These are phyloP conservation scores for Apotomis betuletana DNA, from an alignment of 2,888 invertebrate species.

Conservation along the genomic window DNA sequence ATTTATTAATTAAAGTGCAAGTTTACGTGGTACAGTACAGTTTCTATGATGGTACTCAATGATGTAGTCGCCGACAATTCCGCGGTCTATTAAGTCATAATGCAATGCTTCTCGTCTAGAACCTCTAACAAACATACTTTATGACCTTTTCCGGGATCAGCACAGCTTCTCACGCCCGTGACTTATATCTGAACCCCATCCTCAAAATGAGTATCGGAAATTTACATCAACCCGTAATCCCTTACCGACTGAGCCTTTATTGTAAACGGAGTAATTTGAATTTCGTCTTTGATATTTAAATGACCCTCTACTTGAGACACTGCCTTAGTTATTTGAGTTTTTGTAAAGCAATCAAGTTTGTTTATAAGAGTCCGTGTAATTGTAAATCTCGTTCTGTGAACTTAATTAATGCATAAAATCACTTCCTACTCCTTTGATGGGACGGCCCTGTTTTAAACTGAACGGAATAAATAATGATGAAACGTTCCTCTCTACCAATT, in stretches of 20 bases:
- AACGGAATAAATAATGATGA: slow-evolving; percentile 61
- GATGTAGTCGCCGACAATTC: no score
- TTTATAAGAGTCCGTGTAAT: slow-evolving; percentile 80
- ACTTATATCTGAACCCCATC: slow-evolving; percentile 77
- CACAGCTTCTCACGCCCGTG: slow-evolving; percentile 56
- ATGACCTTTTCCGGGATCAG: slow-evolving; percentile 42
- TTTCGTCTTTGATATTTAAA: slow-evolving; percentile 84
- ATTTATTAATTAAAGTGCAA: no score
- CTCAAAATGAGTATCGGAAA: slow-evolving; percentile 83
- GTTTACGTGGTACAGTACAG: no score
- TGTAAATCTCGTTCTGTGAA: slow-evolving; percentile 81
- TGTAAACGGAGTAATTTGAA: slow-evolving; percentile 83
- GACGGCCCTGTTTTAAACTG: slow-evolving; percentile 60
- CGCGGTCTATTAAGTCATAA: slow-evolving; percentile 7
- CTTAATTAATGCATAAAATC: slow-evolving; percentile 80
- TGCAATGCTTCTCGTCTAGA: slow-evolving; percentile 20
- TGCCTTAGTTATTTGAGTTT: slow-evolving; percentile 84
- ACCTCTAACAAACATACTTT: slow-evolving; percentile 36
- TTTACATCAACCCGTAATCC: slow-evolving; percentile 83
- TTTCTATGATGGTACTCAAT: no score
- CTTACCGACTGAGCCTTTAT: slow-evolving; percentile 80
- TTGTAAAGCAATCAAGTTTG: slow-evolving; percentile 84
- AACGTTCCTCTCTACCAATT: slow-evolving; percentile 50
- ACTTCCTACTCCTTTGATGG: slow-evolving; percentile 67
- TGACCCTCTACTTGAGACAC: slow-evolving; percentile 82